Percentiles rank a stretch among this genome's conserved stretches.
Evolutionary conservation across 2,113 vertebrate species (phyloP).

Genomic region (Ceratotherium simum): DNA sequence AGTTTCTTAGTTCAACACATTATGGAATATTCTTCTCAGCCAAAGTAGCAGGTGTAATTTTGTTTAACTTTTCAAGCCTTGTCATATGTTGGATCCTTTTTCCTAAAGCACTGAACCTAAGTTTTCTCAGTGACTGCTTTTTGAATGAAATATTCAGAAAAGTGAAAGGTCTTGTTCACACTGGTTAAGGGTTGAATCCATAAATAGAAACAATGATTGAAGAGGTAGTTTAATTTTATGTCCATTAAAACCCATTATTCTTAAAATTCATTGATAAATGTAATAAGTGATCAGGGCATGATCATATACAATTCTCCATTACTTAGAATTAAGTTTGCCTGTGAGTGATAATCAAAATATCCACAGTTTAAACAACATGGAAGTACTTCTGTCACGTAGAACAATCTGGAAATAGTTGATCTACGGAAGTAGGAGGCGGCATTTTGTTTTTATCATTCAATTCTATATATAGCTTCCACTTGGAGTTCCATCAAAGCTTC

Average conservation of each 20-base stretch:
- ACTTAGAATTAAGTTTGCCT: background rate
- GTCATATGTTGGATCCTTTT: background rate
- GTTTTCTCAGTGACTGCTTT: background rate
- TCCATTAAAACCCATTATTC: background rate
- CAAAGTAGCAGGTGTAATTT: background rate
- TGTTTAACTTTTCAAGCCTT: background rate
- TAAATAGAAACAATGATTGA: background rate
- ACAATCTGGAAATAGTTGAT: too few species aligned
- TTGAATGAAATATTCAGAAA: background rate
- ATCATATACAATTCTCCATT: background rate
- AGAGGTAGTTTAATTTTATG: background rate
- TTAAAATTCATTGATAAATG: background rate
- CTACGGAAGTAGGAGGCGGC: fast-evolving
- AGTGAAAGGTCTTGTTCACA: background rate
- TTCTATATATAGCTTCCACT: background rate
- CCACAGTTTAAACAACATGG: background rate
- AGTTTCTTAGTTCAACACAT: background rate
- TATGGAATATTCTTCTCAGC: background rate
- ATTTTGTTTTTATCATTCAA: background rate
- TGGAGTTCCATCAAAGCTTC: background rate
- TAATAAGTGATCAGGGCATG: background rate
- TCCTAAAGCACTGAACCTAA: background rate
- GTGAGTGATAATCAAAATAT: background rate
- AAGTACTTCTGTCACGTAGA: background rate
- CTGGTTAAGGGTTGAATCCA: background rate